Evolutionary conservation across 1,140 invertebrate genomes (phyloP).

Genomic region (Eurosta solidaginis): DNA sequence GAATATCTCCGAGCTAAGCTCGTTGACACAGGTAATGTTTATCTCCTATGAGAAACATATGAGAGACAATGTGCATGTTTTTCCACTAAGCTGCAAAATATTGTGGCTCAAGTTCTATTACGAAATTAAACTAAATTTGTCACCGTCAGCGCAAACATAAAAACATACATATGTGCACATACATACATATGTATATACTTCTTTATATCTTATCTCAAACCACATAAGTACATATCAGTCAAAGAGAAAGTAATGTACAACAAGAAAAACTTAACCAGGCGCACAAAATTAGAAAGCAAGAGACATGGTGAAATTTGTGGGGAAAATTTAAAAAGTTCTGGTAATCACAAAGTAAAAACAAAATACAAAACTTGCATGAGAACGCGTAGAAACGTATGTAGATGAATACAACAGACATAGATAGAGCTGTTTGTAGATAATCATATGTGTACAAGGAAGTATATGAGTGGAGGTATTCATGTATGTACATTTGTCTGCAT

Average conservation of each 20-base stretch:
- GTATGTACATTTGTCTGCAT: too few species aligned
- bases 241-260: slow-evolving; percentile 13
- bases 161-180: neutral
- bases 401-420: neutral
- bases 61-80: too few species aligned
- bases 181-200: neutral
- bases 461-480: too few species aligned
- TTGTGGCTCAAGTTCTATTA: too few species aligned
- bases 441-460: neutral
- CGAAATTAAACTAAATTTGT: slow-evolving; percentile 9
- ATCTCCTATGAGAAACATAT: too few species aligned
- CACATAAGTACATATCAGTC: neutral
- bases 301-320: neutral
- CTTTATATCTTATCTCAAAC: neutral
- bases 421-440: neutral
- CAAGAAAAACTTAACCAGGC: neutral
- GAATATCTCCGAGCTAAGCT: too few species aligned
- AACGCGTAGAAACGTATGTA: neutral
- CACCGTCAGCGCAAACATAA: neutral
- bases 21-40: too few species aligned
- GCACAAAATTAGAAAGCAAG: neutral
- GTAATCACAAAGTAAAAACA: neutral
- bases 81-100: too few species aligned
- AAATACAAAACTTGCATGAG: neutral
- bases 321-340: neutral